A percentile compares a stretch with the other conserved stretches of the same genome.
phyloP scores from a whole-genome alignment of 1,140 invertebrate genomes.

The Drosophila parabipectinata region DNA sequence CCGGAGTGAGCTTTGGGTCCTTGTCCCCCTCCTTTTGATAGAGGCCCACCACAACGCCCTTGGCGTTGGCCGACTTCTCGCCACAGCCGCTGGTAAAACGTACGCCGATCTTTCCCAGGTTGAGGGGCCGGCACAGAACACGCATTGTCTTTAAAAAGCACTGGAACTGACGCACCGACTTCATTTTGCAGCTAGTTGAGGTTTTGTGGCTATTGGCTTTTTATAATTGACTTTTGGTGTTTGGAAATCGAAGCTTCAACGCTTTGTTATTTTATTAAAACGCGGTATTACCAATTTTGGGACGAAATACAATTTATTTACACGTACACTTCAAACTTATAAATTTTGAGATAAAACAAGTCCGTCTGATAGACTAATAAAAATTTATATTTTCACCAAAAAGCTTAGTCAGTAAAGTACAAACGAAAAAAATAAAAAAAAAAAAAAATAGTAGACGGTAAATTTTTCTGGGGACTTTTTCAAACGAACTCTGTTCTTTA shows the following conservation, averaged over 20 bases:
- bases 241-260: background rate
- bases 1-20: conserved; percentile 64
- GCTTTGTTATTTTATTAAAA: background rate
- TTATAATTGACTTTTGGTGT: background rate
- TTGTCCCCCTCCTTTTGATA: conserved; percentile 74
- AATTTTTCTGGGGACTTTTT: conserved; percentile 30
- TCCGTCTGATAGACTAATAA: conserved; percentile 15
- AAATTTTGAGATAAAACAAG: conserved; percentile 15
- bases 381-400: conserved; percentile 21
- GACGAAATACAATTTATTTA: background rate
- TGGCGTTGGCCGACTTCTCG: background rate
- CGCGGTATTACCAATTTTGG: background rate
- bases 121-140: conserved; percentile 2
- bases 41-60: conserved; percentile 74
- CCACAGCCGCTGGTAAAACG: conserved; percentile 9
- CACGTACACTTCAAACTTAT: background rate
- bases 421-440: background rate
- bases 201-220: background rate
- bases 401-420: background rate
- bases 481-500: conserved; percentile 33
- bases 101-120: conserved; percentile 4
- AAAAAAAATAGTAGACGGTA: conserved; percentile 4
- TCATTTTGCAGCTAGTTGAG: conserved; percentile 3
- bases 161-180: conserved; percentile 3
- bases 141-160: background rate